Conservation (phyloP, 2,888 invertebrate species). For the Plusia festucae region DNA sequence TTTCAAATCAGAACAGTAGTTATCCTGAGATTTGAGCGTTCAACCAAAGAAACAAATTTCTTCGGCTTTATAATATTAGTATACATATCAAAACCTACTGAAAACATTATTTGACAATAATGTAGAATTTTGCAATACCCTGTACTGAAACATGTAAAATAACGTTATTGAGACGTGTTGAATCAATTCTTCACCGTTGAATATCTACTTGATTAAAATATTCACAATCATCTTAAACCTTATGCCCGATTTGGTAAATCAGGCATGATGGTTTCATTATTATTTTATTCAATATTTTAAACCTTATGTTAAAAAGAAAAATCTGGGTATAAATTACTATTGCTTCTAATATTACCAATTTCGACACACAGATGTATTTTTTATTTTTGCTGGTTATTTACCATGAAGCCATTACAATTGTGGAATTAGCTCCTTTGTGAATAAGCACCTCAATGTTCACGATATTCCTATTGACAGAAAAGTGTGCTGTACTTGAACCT, state of each 20-base stretch:
- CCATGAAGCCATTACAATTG: not conserved
- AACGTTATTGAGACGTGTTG: not conserved
- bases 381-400: not conserved
- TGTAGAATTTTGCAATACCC: not conserved
- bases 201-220: constrained; percentile 24
- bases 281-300: constrained; percentile 33
- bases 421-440: not conserved
- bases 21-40: too few relatives aligned
- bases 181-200: not conserved
- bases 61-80: too few relatives aligned
- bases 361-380: constrained; percentile 9
- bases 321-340: not conserved
- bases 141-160: not conserved
- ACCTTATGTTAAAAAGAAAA: constrained; percentile 16
- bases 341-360: constrained; percentile 10
- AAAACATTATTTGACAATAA: too few relatives aligned
- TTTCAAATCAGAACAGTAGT: too few relatives aligned
- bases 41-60: too few relatives aligned
- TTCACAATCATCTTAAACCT: constrained; percentile 25
- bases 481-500: too few relatives aligned
- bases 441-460: too few relatives aligned
- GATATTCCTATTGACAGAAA: too few relatives aligned
- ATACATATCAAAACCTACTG: too few relatives aligned
- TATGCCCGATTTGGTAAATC: constrained; percentile 24
- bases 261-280: constrained; percentile 31